Evolutionary conservation across 2,888 invertebrate species (phyloP), one percentile per base, ranked within the genome.

Genomic region (Gisinianus flammeolus): DNA sequence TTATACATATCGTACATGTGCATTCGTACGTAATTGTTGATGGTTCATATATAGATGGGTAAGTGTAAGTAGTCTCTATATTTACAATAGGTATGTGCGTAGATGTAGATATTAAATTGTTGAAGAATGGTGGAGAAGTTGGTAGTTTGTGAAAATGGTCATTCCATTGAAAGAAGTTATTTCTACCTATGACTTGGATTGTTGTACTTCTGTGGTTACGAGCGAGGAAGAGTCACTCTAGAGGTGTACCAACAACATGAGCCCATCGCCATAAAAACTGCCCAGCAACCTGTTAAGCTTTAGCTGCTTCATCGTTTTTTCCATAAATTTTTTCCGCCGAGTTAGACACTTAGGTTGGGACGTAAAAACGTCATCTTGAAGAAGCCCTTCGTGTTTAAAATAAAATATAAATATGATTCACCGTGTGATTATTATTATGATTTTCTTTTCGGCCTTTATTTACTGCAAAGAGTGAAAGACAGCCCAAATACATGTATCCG

Each of bases 351-450:
- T 56, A 56, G 71, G 54, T 71, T 71, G 54, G 67, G 54, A 67
- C 74, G 67, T 74, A 74, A 74, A 74, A 74, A 66, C 64, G 74
- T 74, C 74, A 74, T 52, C 64, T 74, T 67, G 74, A 74, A 74
- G 74, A 28, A 74, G 66, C 66, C 66, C 74, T n/a, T 66, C 67
- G 74, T 74, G 74, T 74, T 74, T 74, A 74, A 74, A 74, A 74
- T 74, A 67, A 67, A 69, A 58, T 77, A 77, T 67, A 77, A 77
- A 77, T 77, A 77, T 77, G 71, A 77, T 77, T 77, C 71, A 71
- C 71, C 77, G 77, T 77, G 66, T 72, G 77, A 77, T 77, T 77
- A 77, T 77, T 77, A 72, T 77, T 77, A 77, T 77, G 71, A 77
- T 77, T 77, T 72, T 70, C 77, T 77, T n/a, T 70, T 56, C 77